These are phyloP conservation scores for Crioceris asparagi DNA, from an alignment of 2,888 invertebrate genomes.

Conservation along the genomic window DNA sequence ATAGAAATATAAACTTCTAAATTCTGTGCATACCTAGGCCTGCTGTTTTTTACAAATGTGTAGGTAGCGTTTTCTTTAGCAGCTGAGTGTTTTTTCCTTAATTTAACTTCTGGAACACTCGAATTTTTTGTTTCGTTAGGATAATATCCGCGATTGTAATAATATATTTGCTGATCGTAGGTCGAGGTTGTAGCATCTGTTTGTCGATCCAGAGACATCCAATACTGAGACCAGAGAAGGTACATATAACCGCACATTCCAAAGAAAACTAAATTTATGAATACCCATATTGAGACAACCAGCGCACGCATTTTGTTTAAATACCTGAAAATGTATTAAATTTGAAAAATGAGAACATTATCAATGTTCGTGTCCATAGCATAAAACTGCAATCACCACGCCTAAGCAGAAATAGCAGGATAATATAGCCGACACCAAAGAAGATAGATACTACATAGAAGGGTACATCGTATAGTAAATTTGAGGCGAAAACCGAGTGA, in stretches of 20 bases:
- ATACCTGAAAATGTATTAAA: no score
- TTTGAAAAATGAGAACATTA: no score
- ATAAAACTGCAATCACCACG: no score
- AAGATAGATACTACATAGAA: no score
- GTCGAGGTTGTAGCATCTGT: conserved; percentile 35
- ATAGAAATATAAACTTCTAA: no score
- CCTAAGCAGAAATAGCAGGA: no score
- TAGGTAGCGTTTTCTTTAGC: conserved; percentile 36
- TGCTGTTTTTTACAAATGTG: conserved; percentile 44
- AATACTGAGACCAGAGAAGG: conserved; percentile 61
- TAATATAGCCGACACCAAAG: no score
- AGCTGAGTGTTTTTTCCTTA: conserved; percentile 29
- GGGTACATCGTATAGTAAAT: no score
- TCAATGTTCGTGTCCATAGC: no score
- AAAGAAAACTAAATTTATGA: conserved; percentile 58
- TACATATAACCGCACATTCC: conserved; percentile 65
- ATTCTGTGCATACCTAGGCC: conserved; percentile 39
- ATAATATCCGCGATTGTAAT: conserved; percentile 34
- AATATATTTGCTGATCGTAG: conserved; percentile 38
- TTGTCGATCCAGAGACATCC: conserved; percentile 51
- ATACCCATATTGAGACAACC: conserved; percentile 59
- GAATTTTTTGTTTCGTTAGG: conserved; percentile 18
- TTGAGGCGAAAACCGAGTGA: no score
- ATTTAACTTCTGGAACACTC: conserved; percentile 20
- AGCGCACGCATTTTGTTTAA: conserved; percentile 53